Evolutionary conservation across 2,797 vertebrate genomes (phyloP).

Genomic region (Bradypodion ventrale): DNA sequence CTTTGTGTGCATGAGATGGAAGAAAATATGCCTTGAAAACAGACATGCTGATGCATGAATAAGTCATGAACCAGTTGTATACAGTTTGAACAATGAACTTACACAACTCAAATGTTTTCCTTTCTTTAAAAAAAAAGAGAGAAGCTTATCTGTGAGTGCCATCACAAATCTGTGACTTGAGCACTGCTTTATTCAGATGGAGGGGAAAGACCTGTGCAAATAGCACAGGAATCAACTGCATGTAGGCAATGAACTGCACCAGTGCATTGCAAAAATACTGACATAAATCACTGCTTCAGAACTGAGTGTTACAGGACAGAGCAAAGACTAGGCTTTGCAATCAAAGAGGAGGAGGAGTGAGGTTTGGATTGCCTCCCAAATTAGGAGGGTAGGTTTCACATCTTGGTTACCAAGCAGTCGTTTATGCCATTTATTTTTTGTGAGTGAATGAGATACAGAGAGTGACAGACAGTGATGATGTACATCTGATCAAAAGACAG

Average conservation of each 20-base stretch:
- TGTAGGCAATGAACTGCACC: constrained; percentile 50
- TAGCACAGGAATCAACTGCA: neutral
- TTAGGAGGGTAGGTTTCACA: neutral
- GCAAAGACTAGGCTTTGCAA: neutral
- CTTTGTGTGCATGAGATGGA: neutral
- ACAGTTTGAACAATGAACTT: constrained; percentile 31
- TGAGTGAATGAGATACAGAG: neutral
- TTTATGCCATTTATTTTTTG: neutral
- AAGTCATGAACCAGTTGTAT: neutral
- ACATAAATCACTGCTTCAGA: constrained; percentile 58
- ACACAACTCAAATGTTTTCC: constrained; percentile 20
- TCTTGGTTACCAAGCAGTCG: neutral
- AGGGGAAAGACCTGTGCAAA: neutral
- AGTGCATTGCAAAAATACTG: constrained; percentile 58
- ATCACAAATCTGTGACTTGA: neutral
- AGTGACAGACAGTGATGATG: neutral
- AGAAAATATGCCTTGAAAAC: neutral
- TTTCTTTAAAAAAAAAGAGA: constrained; percentile 35
- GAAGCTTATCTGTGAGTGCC: neutral
- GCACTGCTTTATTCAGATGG: neutral
- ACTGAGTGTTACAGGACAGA: neutral
- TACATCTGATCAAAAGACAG: neutral
- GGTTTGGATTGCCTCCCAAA: neutral
- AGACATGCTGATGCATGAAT: neutral
- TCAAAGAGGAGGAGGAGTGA: neutral